Conservation (phyloP, 2,113 vertebrate species). For the Xiphias gladius region DNA sequence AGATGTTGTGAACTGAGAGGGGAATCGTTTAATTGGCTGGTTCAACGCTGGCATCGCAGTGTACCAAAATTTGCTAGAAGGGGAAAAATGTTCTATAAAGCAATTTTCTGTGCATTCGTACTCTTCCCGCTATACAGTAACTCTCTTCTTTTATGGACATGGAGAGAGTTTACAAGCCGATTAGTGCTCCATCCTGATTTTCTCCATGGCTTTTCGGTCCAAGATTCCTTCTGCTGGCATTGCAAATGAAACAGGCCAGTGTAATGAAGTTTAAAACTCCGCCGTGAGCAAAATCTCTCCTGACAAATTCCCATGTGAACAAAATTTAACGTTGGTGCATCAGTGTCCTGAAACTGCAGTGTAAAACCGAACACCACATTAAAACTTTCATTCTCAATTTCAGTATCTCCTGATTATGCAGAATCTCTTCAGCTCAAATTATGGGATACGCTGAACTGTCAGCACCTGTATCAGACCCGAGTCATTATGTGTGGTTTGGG, state of each 20-base stretch:
- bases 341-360: slow-evolving; percentile 7
- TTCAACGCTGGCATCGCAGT: slow-evolving; percentile 43
- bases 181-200: slow-evolving; percentile 48
- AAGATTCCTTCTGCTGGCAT: slow-evolving; percentile 57
- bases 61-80: slow-evolving; percentile 24
- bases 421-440: slow-evolving; percentile 40
- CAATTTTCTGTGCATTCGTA: slow-evolving; percentile 29
- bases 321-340: slow-evolving; percentile 30
- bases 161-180: slow-evolving; percentile 53
- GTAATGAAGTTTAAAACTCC: slow-evolving; percentile 45
- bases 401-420: slow-evolving; percentile 31
- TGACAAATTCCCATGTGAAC: slow-evolving; percentile 50
- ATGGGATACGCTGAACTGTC: slow-evolving; percentile 43
- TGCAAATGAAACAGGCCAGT: slow-evolving; percentile 20
- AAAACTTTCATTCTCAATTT: slow-evolving; percentile 31
- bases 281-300: slow-evolving; percentile 37
- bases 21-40: slow-evolving; percentile 65
- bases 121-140: slow-evolving; percentile 38
- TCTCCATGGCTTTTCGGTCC: slow-evolving; percentile 45
- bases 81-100: slow-evolving; percentile 42
- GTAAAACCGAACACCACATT: slow-evolving; percentile 19
- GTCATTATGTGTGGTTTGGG: slow-evolving; percentile 64
- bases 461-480: slow-evolving; percentile 39
- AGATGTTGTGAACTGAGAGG: slow-evolving; percentile 72
- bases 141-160: slow-evolving; percentile 59